Evolutionary conservation across 2,888 invertebrate species (phyloP).

Genomic region (Empis livida): DNA sequence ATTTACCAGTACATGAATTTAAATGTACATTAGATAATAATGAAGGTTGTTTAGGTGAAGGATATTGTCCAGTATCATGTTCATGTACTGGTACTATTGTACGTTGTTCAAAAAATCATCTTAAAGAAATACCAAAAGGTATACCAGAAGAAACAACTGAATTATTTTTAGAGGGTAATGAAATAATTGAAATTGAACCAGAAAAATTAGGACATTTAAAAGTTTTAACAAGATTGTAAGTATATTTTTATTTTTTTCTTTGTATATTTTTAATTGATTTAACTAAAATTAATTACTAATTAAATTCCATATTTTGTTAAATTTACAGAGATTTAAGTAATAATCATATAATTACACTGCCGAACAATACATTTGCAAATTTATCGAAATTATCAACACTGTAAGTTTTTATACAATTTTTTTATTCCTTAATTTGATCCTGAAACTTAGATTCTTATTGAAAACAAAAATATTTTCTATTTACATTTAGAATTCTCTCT

Average conservation of each 20-base stretch:
- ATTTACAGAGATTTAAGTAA: conserved; percentile 84
- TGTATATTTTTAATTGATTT: too few relatives aligned
- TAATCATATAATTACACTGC: conserved; percentile 80
- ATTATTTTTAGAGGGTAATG: conserved; percentile 90
- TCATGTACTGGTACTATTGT: conserved; percentile 85
- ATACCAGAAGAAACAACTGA: conserved; percentile 93
- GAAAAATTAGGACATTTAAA: conserved; percentile 76
- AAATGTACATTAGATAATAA: conserved; percentile 72
- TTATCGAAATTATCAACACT: conserved; percentile 83
- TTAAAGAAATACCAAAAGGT: conserved; percentile 71
- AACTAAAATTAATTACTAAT: too few relatives aligned
- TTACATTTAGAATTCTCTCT: conserved; percentile 66
- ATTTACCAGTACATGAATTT: conserved; percentile 73
- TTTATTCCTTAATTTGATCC: too few relatives aligned
- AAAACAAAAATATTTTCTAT: conserved; percentile 4
- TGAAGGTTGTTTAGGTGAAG: conserved; percentile 73
- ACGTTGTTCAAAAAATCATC: conserved; percentile 69
- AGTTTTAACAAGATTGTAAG: conserved; percentile 76
- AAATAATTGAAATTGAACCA: conserved; percentile 71
- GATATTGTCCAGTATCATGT: conserved; percentile 85
- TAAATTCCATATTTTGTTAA: conserved; percentile 1
- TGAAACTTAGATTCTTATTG: too few relatives aligned
- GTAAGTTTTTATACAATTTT: too few relatives aligned
- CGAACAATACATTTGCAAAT: conserved; percentile 83
- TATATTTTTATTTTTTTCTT: too few relatives aligned